Conservation (phyloP, 2,797 vertebrate genomes). For the Tadarida brasiliensis region DNA sequence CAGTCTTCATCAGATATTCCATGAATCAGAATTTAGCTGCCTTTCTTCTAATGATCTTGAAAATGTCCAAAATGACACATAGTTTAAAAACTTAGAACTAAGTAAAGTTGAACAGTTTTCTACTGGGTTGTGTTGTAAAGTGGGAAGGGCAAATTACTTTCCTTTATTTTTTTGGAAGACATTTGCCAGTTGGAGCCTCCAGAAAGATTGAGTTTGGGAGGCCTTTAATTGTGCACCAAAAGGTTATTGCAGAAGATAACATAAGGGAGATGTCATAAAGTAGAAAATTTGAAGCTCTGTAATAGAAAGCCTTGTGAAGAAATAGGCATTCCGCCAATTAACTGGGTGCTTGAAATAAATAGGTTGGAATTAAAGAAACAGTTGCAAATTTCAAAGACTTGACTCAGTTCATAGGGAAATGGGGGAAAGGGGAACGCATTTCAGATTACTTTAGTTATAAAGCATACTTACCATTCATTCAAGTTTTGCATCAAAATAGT, state of each 20-base stretch:
- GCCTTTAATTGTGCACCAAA: conserved; percentile 76
- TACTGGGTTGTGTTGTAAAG: conserved; percentile 57
- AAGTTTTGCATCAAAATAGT: conserved; percentile 56
- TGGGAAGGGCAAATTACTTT: conserved; percentile 63
- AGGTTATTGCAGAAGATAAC: conserved; percentile 77
- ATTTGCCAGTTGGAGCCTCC: conserved; percentile 79
- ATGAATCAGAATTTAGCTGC: neutral
- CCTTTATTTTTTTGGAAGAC: conserved; percentile 39
- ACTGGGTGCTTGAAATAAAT: conserved; percentile 71
- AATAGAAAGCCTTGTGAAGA: conserved; percentile 65
- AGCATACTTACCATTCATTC: conserved; percentile 11
- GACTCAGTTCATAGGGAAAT: conserved; percentile 44
- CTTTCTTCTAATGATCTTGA: conserved; percentile 39
- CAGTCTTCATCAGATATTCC: neutral
- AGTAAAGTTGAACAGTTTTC: conserved; percentile 54
- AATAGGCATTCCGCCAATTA: conserved; percentile 72
- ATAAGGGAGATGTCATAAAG: conserved; percentile 81
- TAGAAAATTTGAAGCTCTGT: conserved; percentile 76
- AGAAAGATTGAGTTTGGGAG: conserved; percentile 73
- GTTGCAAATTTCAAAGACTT: conserved; percentile 67
- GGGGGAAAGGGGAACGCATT: neutral
- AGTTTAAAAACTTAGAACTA: conserved; percentile 47
- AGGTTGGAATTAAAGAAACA: conserved; percentile 77
- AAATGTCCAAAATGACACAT: conserved; percentile 40
- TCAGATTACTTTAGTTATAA: conserved; percentile 8